Conservation (phyloP, 2,797 vertebrate genomes). For the Prunella strophiata region DNA sequence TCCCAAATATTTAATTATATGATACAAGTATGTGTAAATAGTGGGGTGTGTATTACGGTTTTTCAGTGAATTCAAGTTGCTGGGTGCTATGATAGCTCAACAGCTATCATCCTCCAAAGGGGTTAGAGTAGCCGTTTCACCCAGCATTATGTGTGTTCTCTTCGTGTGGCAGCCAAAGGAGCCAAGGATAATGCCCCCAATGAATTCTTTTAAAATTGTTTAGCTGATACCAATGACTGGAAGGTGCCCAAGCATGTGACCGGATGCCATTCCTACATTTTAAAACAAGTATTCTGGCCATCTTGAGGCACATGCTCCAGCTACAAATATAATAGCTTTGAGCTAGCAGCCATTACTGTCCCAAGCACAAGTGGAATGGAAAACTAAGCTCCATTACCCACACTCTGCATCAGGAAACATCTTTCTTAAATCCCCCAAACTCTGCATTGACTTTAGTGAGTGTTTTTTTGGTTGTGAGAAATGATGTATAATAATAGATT, state of each 20-base stretch:
- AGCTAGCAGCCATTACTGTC: not conserved
- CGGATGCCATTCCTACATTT: not conserved
- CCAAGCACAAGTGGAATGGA: not conserved
- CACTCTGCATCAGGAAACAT: not conserved
- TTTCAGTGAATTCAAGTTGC: slow-evolving; percentile 8
- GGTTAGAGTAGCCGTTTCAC: not conserved
- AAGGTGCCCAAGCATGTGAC: not conserved
- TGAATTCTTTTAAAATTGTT: not conserved
- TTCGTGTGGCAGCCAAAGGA: not conserved
- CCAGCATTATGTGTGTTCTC: not conserved
- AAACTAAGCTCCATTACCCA: not conserved
- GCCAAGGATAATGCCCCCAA: not conserved
- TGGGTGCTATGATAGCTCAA: not conserved
- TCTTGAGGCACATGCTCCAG: not conserved
- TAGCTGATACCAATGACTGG: not conserved
- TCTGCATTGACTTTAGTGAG: not conserved
- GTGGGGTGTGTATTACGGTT: not conserved
- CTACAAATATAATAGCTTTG: not conserved
- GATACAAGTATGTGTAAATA: not conserved
- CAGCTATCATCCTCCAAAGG: not conserved
- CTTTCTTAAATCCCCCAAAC: not conserved
- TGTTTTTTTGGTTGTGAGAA: not conserved
- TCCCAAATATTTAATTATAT: slow-evolving; percentile 35
- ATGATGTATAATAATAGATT: not conserved
- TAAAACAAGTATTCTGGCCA: not conserved